Base-by-base conservation (phyloP, 2,888 invertebrate genomes). In the Octonoba sinensis region DNA sequence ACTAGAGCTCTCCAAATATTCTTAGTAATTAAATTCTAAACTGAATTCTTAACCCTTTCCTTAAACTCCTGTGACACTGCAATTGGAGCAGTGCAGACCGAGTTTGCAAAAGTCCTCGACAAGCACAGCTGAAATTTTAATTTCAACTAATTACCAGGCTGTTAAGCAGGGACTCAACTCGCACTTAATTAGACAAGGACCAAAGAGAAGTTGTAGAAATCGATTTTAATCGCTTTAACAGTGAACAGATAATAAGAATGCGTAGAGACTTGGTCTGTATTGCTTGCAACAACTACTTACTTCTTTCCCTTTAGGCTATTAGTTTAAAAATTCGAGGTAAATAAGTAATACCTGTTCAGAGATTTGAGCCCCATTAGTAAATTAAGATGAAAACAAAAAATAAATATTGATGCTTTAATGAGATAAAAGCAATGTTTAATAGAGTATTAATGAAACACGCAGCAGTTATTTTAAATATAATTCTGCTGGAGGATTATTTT, bases 171-270 rank as follows among this genome's bases (percentile, higher is more conserved):
- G 54, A 69, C 51, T 36, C 46, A 60, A 67, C 59, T 67, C 54
- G 44, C 62, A 54, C 76, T 70, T 77, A 70, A 77, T 77, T 77
- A 69, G 76, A 60, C 60, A 18, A 24, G 47, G 36, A 49, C 67
- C 22, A 12, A 27, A 24, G 49, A 16, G 62, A 62, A 51, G 27
- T 18, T 47, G 46, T 13, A 65, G 49, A 47, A 60, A 69, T 77
- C 76, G 69, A 77, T 77, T 70, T 56, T 77, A 70, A 77, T 77
- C 66, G 76, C 57, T 60, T 73, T 54, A 44, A 54, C 56, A 44
- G 54, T 16, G 27, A 24, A 15, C 4, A 60, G 36, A 22, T 64
- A 65, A 73, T 56, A 57, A 70, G 69, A 15, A 70, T 51, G 59
- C 44, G 15, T 54, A 13, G 56, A 36, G 36, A 36, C 36, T 36